These are phyloP conservation scores for Noctua janthina DNA, from an alignment of 2,888 invertebrate genomes.

Conservation along the genomic window DNA sequence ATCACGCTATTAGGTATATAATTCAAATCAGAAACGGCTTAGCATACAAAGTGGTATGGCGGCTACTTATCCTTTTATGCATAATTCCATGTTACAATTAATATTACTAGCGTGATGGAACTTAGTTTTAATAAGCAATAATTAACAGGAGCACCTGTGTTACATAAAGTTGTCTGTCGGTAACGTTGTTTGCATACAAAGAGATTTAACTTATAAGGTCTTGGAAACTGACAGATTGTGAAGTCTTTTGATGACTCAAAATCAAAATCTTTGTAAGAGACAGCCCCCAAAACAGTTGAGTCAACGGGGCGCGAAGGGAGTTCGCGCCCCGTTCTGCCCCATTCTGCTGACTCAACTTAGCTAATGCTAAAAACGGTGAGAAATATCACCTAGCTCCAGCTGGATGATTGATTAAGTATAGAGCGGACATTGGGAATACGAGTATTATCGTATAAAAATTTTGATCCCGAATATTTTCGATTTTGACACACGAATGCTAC, in stretches of 20 bases:
- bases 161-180: background rate
- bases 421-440: too few species aligned
- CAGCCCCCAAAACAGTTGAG: background rate
- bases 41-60: conserved; percentile 33
- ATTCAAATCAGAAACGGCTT: conserved; percentile 47
- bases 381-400: background rate
- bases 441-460: too few species aligned
- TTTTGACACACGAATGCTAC: too few species aligned
- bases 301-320: too few species aligned
- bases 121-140: conserved; percentile 33
- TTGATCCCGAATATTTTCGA: too few species aligned
- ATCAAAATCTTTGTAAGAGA: background rate
- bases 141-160: conserved; percentile 26
- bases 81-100: conserved; percentile 50
- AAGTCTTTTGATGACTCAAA: background rate
- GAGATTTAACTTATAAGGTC: too few species aligned
- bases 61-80: conserved; percentile 28
- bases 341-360: background rate
- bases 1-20: conserved; percentile 45
- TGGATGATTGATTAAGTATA: background rate
- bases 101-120: conserved; percentile 29
- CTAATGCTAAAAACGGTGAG: background rate
- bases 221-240: background rate
- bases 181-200: conserved; percentile 3
- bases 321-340: too few species aligned